Percentiles rank a stretch among this genome's conserved stretches.
phyloP scores from a whole-genome alignment of 2,888 invertebrate species.

The Heliothis peltigera region DNA sequence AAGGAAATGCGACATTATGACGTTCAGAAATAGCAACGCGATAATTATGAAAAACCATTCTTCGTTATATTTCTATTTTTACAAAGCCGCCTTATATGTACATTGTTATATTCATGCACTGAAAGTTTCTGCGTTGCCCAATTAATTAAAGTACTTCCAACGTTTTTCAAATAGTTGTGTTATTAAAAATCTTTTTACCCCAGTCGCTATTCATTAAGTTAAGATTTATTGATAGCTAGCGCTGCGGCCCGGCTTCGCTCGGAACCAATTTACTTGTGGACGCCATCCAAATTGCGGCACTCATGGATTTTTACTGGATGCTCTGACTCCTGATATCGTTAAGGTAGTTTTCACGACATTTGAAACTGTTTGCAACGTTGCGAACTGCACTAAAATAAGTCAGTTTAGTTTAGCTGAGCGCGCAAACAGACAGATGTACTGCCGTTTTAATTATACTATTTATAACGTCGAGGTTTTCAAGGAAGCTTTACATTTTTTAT shows the following conservation, averaged over 20 bases:
- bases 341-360: constrained; percentile 3
- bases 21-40: too few species aligned
- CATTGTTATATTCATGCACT: constrained; percentile 10
- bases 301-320: constrained; percentile 26
- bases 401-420: constrained; percentile 6
- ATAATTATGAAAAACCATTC: neutral
- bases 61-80: neutral
- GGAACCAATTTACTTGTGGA: constrained; percentile 38
- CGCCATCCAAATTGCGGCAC: constrained; percentile 31
- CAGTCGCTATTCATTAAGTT: constrained; percentile 47
- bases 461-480: constrained; percentile 9
- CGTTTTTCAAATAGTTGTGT: constrained; percentile 49
- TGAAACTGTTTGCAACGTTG: constrained; percentile 5
- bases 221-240: constrained; percentile 47
- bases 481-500: constrained; percentile 33
- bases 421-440: constrained; percentile 16
- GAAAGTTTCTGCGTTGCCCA: constrained; percentile 15
- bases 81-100: neutral
- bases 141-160: constrained; percentile 51
- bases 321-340: constrained; percentile 18
- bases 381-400: constrained; percentile 4
- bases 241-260: constrained; percentile 15
- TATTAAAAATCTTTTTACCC: constrained; percentile 50
- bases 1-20: neutral
- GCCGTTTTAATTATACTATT: constrained; percentile 14